Evolutionary conservation across 1,140 invertebrate species (phyloP).

Genomic region (Liolophura sinensis): DNA sequence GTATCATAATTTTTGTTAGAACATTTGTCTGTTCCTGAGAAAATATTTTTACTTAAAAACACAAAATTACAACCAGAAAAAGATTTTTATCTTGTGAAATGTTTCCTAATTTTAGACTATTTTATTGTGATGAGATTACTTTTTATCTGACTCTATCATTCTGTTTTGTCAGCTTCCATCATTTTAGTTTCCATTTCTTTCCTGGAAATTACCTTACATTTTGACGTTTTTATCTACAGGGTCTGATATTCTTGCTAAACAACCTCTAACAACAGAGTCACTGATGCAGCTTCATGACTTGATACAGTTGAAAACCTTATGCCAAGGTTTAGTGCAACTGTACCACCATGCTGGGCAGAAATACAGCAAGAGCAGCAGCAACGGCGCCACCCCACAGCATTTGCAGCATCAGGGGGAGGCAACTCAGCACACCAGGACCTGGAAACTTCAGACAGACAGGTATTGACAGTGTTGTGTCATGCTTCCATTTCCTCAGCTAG

Average conservation of each 20-base stretch:
- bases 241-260: slow-evolving; percentile 64
- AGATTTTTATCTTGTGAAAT: too few species aligned
- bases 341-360: slow-evolving; percentile 89
- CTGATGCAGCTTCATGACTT: slow-evolving; percentile 67
- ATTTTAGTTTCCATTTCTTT: too few species aligned
- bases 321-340: slow-evolving; percentile 77
- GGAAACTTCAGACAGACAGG: slow-evolving; percentile 83
- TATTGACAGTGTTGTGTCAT: slow-evolving; percentile 52
- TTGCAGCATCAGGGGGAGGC: slow-evolving; percentile 74
- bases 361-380: slow-evolving; percentile 88
- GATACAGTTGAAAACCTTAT: slow-evolving; percentile 68
- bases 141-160: too few species aligned
- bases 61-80: too few species aligned
- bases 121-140: too few species aligned
- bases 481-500: too few species aligned
- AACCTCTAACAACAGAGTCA: slow-evolving; percentile 62
- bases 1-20: too few species aligned
- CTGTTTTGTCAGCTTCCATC: too few species aligned
- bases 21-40: too few species aligned
- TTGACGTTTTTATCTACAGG: slow-evolving; percentile 25
- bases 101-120: too few species aligned
- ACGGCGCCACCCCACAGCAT: slow-evolving; percentile 76
- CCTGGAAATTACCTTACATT: neutral
- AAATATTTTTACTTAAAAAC: too few species aligned
- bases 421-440: slow-evolving; percentile 76